Conservation (phyloP, 2,888 invertebrate genomes). For the Arge pagana region DNA sequence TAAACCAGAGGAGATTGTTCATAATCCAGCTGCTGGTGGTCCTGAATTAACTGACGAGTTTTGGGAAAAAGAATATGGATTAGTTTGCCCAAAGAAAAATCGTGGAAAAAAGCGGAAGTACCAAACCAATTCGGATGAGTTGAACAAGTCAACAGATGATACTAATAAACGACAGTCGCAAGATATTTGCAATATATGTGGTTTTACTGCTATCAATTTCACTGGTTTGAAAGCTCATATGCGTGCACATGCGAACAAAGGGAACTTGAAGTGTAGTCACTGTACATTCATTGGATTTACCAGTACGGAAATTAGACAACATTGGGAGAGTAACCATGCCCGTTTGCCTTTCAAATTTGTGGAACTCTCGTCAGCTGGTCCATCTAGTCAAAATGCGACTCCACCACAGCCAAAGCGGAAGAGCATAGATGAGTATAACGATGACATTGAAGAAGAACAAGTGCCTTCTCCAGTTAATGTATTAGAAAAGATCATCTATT, state of each 20-base stretch:
- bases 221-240: conserved; percentile 46
- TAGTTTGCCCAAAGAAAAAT: conserved; percentile 33
- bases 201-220: conserved; percentile 42
- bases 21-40: conserved; percentile 39
- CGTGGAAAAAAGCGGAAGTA: conserved; percentile 15
- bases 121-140: conserved; percentile 10
- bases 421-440: conserved; percentile 34
- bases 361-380: conserved; percentile 14
- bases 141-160: not conserved
- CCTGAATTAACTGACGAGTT: conserved; percentile 46
- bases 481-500: conserved; percentile 34
- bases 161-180: conserved; percentile 19
- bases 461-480: conserved; percentile 16
- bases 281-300: conserved; percentile 45
- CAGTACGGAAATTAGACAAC: conserved; percentile 44
- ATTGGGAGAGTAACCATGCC: conserved; percentile 48
- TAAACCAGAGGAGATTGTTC: conserved; percentile 35
- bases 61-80: conserved; percentile 51
- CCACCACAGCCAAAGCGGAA: conserved; percentile 9
- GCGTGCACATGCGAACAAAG: conserved; percentile 39
- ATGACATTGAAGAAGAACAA: conserved; percentile 39
- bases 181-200: conserved; percentile 41
- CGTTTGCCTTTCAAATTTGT: conserved; percentile 39
- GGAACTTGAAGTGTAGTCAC: conserved; percentile 46
- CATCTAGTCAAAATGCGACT: not conserved